These are phyloP conservation scores for Sabatieria punctata DNA, from an alignment of 2,888 invertebrate genomes.

Conservation along the genomic window DNA sequence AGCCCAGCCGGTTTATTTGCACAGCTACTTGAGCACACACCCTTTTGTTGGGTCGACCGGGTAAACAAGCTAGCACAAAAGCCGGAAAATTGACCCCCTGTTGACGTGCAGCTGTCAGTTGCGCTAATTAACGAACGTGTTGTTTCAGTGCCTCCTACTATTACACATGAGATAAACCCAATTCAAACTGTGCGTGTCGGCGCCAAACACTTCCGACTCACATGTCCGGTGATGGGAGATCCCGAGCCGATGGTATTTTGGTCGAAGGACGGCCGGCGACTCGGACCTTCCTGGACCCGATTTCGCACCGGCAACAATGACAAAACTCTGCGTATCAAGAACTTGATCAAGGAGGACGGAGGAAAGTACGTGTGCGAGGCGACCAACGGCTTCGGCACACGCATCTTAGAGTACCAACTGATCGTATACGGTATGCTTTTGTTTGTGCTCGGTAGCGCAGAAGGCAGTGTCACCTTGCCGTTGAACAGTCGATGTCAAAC, in stretches of 20 bases:
- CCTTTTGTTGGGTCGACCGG: no score
- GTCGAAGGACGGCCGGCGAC: slow-evolving; percentile 7
- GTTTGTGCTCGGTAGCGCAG: not conserved
- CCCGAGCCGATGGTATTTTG: not conserved
- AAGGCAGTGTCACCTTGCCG: not conserved
- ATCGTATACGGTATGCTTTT: not conserved
- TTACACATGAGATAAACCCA: not conserved
- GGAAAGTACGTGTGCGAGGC: not conserved
- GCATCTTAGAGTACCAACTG: not conserved
- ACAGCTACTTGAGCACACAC: no score
- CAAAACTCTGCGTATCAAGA: not conserved
- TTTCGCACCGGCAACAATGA: not conserved
- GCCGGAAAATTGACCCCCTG: no score
- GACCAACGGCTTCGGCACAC: not conserved
- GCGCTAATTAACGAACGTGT: no score
- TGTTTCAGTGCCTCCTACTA: not conserved
- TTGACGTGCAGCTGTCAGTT: no score
- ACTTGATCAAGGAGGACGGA: not conserved
- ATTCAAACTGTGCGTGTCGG: not conserved
- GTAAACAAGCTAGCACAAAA: no score
- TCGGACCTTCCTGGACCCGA: slow-evolving; percentile 6
- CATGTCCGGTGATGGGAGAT: not conserved
- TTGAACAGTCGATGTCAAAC: no score
- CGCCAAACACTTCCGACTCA: not conserved
- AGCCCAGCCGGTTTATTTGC: no score